Conservation (phyloP, 2,888 invertebrate species). For the Oscheius sp. region DNA sequence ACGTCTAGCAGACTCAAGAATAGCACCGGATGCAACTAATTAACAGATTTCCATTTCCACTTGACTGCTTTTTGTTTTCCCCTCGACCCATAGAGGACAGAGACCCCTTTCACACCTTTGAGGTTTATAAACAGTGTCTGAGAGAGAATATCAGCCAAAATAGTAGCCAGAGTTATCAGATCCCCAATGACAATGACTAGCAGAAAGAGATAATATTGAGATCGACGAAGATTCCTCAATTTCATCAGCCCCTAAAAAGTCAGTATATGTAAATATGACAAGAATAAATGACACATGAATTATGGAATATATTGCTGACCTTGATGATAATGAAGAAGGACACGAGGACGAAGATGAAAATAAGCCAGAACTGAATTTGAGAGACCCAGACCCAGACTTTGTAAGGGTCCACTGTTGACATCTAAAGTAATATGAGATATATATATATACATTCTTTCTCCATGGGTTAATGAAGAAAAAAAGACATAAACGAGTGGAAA, state of each 20-base stretch:
- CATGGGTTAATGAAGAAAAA: neutral
- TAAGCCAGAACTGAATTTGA: conserved; percentile 47
- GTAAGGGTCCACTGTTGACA: conserved; percentile 5
- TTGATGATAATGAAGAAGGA: conserved; percentile 40
- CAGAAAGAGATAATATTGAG: conserved; percentile 62
- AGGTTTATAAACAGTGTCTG: conserved; percentile 43
- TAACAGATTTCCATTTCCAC: no score
- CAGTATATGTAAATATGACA: neutral
- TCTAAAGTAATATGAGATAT: neutral
- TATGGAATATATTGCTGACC: neutral
- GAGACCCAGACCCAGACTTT: conserved; percentile 48
- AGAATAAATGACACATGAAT: neutral
- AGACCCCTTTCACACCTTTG: conserved; percentile 50
- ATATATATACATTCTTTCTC: no score
- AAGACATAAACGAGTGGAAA: neutral
- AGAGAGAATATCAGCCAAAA: conserved; percentile 55
- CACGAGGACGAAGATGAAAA: conserved; percentile 37
- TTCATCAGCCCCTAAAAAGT: conserved; percentile 34
- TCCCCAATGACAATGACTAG: conserved; percentile 54
- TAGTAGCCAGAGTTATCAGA: conserved; percentile 53
- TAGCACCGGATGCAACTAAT: neutral
- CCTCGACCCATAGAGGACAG: no score
- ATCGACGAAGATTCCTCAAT: conserved; percentile 39
- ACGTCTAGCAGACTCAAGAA: neutral
- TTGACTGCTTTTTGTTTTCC: no score